Evolutionary conservation across 1,140 invertebrate species (phyloP).

Genomic region (Maniola jurtina): DNA sequence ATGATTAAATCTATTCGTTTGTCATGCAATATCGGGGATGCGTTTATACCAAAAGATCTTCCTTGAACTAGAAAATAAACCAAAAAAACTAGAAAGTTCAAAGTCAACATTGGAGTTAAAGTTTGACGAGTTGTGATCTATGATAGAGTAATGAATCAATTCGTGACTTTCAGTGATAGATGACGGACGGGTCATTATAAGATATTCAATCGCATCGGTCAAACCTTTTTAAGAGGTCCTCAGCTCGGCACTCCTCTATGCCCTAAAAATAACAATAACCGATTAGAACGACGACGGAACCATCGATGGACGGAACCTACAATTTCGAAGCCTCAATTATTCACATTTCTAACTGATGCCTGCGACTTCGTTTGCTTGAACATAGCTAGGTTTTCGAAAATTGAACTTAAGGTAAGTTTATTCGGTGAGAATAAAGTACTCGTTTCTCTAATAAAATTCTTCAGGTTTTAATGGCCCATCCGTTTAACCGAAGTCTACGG

Average conservation of each 20-base stretch:
- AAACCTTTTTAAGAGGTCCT: not conserved
- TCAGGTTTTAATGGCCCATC: no score
- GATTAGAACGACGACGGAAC: not conserved
- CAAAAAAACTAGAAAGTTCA: not conserved
- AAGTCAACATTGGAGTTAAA: constrained; percentile 2
- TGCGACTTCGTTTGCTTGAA: not conserved
- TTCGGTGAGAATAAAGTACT: no score
- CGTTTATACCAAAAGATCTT: not conserved
- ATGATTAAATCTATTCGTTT: no score
- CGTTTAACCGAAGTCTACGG: no score
- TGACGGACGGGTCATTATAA: constrained; percentile 18
- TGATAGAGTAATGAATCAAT: not conserved
- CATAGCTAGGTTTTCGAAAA: no score
- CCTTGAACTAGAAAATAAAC: not conserved
- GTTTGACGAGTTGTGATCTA: not conserved
- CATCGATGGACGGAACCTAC: no score
- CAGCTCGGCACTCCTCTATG: not conserved
- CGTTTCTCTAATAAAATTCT: no score
- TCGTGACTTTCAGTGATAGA: constrained; percentile 18
- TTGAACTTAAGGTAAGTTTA: no score
- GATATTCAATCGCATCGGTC: constrained; percentile 1
- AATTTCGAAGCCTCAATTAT: no score
- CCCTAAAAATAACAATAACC: not conserved
- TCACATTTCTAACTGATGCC: no score
- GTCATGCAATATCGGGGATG: no score